phyloP scores from a whole-genome alignment of 2,797 vertebrate species.

The Anguilla anguilla region DNA sequence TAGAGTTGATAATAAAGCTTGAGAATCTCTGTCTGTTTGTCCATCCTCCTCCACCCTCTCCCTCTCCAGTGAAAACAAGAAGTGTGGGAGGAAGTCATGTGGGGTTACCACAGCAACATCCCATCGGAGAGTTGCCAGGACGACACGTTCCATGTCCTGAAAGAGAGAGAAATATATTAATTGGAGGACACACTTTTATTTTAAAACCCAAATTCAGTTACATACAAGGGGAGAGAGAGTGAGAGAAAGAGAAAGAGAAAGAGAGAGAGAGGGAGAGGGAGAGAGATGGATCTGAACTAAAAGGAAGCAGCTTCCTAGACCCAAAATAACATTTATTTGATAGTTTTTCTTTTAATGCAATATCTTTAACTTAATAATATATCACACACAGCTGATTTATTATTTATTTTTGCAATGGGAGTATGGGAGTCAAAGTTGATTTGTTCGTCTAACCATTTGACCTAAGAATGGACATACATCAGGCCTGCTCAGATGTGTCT shows the following conservation, averaged over 20 bases:
- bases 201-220: neutral
- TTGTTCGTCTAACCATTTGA: neutral
- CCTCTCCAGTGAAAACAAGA: conserved; percentile 59
- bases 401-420: neutral
- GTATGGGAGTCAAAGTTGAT: neutral
- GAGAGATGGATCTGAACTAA: neutral
- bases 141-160: conserved; percentile 77
- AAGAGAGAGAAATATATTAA: neutral
- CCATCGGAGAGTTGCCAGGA: conserved; percentile 75
- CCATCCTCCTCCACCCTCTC: conserved; percentile 38
- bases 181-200: neutral
- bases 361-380: too few species aligned
- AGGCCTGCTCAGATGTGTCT: neutral
- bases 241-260: neutral
- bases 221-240: neutral
- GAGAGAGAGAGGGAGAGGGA: too few species aligned
- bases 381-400: neutral
- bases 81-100: conserved; percentile 78
- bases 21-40: conserved; percentile 31
- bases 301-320: neutral
- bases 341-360: neutral
- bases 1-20: conserved; percentile 59
- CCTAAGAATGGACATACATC: neutral
- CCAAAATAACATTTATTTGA: neutral
- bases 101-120: conserved; percentile 76